phyloP scores from a whole-genome alignment of 2,888 invertebrate species.

The Galeruca laticollis region DNA sequence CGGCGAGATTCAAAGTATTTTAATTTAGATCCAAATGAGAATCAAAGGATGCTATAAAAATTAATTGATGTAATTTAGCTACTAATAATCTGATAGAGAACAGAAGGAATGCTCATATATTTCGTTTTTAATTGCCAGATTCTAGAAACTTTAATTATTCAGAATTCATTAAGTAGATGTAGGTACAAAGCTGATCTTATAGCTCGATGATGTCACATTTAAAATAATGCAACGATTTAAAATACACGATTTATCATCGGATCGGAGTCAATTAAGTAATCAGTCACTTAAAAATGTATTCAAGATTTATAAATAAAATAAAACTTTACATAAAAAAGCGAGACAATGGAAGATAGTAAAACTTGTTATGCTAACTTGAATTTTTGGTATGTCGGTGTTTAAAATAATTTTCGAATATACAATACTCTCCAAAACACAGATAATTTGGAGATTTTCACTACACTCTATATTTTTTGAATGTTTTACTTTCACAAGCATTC shows the following conservation, averaged over 20 bases:
- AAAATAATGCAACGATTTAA: background rate
- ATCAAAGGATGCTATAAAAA: constrained; percentile 30
- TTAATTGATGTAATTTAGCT: constrained; percentile 32
- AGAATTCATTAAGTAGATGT: background rate
- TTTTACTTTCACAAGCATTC: no score
- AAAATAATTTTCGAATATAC: no score
- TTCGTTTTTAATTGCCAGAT: constrained; percentile 25
- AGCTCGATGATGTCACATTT: background rate
- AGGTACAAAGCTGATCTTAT: background rate
- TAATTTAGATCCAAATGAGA: constrained; percentile 32
- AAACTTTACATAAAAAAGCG: background rate
- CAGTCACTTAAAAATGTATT: background rate
- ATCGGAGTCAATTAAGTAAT: constrained; percentile 2
- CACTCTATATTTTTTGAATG: no score
- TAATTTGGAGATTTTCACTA: no score
- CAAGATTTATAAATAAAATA: background rate
- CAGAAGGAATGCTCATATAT: constrained; percentile 19
- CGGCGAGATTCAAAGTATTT: constrained; percentile 10
- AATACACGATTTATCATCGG: background rate
- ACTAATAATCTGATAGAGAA: constrained; percentile 29
- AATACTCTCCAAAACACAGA: no score
- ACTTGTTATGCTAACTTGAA: no score
- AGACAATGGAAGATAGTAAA: no score
- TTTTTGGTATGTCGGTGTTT: no score
- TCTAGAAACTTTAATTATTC: constrained; percentile 12